Evolutionary conservation across 2,888 invertebrate species (phyloP).

Genomic region (Ferrisia virgata): DNA sequence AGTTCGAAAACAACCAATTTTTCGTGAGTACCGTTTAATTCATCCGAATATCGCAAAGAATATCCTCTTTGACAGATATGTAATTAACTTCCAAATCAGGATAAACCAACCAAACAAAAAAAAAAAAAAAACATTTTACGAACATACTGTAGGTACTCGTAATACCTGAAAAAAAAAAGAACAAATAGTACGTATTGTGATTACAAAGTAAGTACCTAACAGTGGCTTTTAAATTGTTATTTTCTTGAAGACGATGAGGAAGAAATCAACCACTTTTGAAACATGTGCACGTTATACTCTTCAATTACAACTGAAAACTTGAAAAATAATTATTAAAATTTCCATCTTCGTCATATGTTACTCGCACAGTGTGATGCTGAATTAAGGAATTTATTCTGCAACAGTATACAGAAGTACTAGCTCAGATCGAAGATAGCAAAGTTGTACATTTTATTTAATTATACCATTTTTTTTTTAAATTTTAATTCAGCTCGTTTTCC

Average conservation of each 20-base stretch:
- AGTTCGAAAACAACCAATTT: conserved; percentile 27
- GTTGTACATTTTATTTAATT: conserved; percentile 33
- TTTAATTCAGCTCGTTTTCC: conserved; percentile 16
- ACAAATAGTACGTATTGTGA: too few species aligned
- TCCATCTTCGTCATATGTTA: not conserved
- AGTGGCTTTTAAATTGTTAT: not conserved
- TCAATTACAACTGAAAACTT: not conserved
- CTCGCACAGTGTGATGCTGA: not conserved
- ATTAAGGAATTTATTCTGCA: conserved; percentile 2
- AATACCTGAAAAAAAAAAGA: too few species aligned
- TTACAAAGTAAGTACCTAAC: not conserved
- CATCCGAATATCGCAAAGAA: conserved; percentile 3
- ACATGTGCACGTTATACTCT: not conserved
- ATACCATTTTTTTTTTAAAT: conserved; percentile 6
- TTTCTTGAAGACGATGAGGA: not conserved
- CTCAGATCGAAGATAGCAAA: conserved; percentile 28
- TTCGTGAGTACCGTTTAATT: conserved; percentile 26
- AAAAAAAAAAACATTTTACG: too few species aligned
- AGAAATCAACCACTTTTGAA: not conserved
- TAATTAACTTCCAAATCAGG: not conserved
- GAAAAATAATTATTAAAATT: not conserved
- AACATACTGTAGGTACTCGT: too few species aligned
- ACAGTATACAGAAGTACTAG: not conserved
- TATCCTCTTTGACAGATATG: not conserved
- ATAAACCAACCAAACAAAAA: too few species aligned